Percentiles rank a stretch among this genome's conserved stretches.
Evolutionary conservation across 1,140 invertebrate genomes (phyloP).

Genomic region (Psix sp.): DNA sequence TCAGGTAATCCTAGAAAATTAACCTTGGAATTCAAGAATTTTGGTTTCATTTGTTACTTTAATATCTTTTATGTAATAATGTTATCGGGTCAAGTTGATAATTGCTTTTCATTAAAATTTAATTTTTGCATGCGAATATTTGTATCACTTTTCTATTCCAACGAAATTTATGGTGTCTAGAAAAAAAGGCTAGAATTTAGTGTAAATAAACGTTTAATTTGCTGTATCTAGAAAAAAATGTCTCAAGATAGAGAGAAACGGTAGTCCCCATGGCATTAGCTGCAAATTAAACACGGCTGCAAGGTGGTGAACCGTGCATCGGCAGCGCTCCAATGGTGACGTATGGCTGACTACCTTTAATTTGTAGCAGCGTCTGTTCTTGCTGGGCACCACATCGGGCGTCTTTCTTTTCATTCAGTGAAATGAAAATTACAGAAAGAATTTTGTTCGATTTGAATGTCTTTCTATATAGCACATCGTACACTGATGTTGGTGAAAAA

Average conservation of each 20-base stretch:
- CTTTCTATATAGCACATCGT: conserved; percentile 31
- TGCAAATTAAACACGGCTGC: conserved; percentile 37
- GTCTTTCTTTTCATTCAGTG: conserved; percentile 38
- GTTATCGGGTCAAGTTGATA: too few relatives aligned
- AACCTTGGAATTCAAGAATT: too few relatives aligned
- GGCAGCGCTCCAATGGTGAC: conserved; percentile 45
- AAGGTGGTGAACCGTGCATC: conserved; percentile 41
- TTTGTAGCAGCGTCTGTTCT: conserved; percentile 41
- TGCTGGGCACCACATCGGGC: conserved; percentile 12
- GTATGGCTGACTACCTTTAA: conserved; percentile 50
- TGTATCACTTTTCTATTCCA: too few relatives aligned
- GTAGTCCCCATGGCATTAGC: conserved; percentile 8
- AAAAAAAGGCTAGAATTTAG: too few relatives aligned
- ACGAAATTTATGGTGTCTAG: too few relatives aligned
- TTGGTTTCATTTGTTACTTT: too few relatives aligned
- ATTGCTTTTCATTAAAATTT: too few relatives aligned
- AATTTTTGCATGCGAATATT: too few relatives aligned
- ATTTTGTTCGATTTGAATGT: conserved; percentile 35
- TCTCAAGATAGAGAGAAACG: conserved; percentile 12
- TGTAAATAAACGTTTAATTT: too few relatives aligned
- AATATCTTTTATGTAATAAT: too few relatives aligned
- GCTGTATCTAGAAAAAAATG: conserved; percentile 4
- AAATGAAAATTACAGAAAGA: conserved; percentile 43
- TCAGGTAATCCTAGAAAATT: too few relatives aligned
- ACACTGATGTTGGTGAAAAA: conserved; percentile 31